phyloP scores from a whole-genome alignment of 1,140 invertebrate species.

The Trichogramma pretiosum region DNA sequence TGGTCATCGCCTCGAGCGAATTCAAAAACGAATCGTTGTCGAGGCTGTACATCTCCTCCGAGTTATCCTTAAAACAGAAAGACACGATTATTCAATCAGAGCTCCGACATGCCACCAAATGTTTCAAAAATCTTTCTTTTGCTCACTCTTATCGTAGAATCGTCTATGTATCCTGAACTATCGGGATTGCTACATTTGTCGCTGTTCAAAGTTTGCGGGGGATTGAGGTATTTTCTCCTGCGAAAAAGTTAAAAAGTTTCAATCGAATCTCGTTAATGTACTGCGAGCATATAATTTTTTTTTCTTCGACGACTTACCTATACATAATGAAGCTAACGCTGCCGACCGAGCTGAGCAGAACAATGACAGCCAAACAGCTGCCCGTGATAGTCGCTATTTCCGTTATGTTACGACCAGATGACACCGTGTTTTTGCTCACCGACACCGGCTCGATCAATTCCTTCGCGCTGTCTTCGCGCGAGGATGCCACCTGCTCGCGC shows the following conservation, averaged over 20 bases:
- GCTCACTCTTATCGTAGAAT: conserved; percentile 77
- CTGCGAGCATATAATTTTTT: too few species aligned
- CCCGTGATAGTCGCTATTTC: conserved; percentile 64
- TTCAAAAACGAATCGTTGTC: conserved; percentile 88
- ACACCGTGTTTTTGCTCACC: conserved; percentile 14
- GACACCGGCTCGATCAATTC: too few species aligned
- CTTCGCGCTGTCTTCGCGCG: conserved; percentile 18
- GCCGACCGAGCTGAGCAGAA: conserved; percentile 56
- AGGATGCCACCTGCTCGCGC: conserved; percentile 29
- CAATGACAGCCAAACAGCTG: conserved; percentile 59
- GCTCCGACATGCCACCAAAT: neutral
- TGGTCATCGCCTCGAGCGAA: conserved; percentile 84
- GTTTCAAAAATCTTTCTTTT: neutral
- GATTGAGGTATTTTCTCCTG: conserved; percentile 64
- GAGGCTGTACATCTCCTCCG: conserved; percentile 84
- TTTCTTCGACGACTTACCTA: conserved; percentile 37
- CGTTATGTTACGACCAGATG: conserved; percentile 31
- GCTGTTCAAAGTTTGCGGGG: conserved; percentile 65
- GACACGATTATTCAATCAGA: neutral
- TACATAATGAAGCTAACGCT: conserved; percentile 67
- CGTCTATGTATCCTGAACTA: conserved; percentile 80
- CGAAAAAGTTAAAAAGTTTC: conserved; percentile 13
- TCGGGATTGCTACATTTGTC: conserved; percentile 77
- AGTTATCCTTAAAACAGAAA: conserved; percentile 61
- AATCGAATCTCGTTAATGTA: too few species aligned